Evolutionary conservation across 2,888 invertebrate genomes (phyloP).

Genomic region (Pachydiplax longipennis): DNA sequence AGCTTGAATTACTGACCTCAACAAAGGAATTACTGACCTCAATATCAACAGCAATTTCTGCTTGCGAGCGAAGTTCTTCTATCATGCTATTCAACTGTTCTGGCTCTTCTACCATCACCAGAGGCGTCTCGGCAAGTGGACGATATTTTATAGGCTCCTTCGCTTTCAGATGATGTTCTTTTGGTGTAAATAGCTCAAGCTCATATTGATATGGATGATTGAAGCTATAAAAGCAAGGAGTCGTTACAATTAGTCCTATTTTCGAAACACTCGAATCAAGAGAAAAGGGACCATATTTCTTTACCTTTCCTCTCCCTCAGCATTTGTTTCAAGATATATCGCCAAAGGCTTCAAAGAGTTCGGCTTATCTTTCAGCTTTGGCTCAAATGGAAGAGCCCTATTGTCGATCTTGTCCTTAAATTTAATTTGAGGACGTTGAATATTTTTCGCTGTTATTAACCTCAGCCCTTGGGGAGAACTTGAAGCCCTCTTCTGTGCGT

Average conservation of each 20-base stretch:
- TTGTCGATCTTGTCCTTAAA: slow-evolving; percentile 90
- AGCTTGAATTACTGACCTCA: no score
- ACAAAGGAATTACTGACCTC: slow-evolving; percentile 66
- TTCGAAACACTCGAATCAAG: neutral
- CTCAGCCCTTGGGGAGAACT: slow-evolving; percentile 57
- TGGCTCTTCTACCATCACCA: slow-evolving; percentile 72
- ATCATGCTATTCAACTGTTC: slow-evolving; percentile 71
- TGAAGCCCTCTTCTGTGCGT: neutral
- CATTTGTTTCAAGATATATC: slow-evolving; percentile 73
- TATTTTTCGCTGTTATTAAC: slow-evolving; percentile 74
- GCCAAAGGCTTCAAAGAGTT: slow-evolving; percentile 84
- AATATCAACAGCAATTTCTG: slow-evolving; percentile 87
- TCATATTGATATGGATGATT: slow-evolving; percentile 91
- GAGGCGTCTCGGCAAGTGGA: slow-evolving; percentile 69
- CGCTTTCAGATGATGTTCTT: slow-evolving; percentile 63
- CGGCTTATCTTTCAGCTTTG: slow-evolving; percentile 85
- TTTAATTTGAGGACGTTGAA: slow-evolving; percentile 80
- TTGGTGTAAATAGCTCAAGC: slow-evolving; percentile 74
- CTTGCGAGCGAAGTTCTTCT: slow-evolving; percentile 69
- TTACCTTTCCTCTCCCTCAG: slow-evolving; percentile 63
- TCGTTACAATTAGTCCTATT: slow-evolving; percentile 36
- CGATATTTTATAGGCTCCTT: slow-evolving; percentile 60
- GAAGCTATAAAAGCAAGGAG: slow-evolving; percentile 64
- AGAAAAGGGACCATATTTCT: neutral
- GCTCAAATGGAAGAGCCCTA: slow-evolving; percentile 78